Conservation (phyloP, 1,140 invertebrate species). For the Ceratitis capitata region DNA sequence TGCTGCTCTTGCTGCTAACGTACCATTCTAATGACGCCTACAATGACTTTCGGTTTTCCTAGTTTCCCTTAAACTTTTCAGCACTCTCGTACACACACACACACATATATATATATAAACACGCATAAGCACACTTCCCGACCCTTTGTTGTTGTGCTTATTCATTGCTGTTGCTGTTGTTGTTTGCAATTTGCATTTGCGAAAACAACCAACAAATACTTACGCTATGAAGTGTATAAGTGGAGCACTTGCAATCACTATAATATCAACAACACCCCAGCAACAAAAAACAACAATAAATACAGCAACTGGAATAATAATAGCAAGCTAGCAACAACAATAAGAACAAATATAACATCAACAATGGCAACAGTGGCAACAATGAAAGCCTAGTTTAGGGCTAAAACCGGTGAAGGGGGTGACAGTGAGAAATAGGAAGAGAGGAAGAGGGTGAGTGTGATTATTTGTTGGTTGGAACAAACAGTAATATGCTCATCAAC, state of each 20-base stretch:
- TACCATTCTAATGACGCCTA: not conserved
- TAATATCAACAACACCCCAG: not conserved
- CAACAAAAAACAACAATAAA: not conserved
- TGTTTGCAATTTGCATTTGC: constrained; percentile 13
- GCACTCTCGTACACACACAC: not conserved
- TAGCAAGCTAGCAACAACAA: not conserved
- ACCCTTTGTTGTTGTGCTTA: too few species aligned
- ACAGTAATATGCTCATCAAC: not conserved
- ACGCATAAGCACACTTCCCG: not conserved
- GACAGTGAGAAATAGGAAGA: too few species aligned
- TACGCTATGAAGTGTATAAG: not conserved
- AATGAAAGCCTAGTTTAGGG: not conserved
- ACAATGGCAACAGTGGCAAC: constrained; percentile 24
- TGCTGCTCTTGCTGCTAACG: not conserved
- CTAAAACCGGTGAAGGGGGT: too few species aligned
- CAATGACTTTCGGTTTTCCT: constrained; percentile 28
- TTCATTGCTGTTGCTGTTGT: not conserved
- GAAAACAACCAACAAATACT: constrained; percentile 10
- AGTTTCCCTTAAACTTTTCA: not conserved
- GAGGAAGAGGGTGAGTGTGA: not conserved
- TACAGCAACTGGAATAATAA: not conserved
- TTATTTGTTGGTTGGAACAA: not conserved
- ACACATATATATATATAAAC: too few species aligned
- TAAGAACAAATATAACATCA: not conserved
- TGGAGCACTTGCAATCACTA: constrained; percentile 34